phyloP scores from a whole-genome alignment of 1,140 invertebrate species.

The Drosophila punjabiensis region DNA sequence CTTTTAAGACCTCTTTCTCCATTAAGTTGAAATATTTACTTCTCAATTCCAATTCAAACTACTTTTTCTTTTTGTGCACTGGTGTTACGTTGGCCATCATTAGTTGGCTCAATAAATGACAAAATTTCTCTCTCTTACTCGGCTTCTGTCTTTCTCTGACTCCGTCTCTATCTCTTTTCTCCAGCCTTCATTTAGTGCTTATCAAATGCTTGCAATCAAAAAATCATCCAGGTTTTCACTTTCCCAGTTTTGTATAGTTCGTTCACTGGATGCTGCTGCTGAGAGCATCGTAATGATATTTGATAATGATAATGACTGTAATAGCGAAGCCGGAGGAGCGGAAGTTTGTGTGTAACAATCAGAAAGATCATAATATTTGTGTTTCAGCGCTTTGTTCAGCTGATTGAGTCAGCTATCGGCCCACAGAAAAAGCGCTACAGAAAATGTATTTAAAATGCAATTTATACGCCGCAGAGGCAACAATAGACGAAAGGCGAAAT shows the following conservation, averaged over 20 bases:
- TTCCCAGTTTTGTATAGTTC: slow-evolving; percentile 44
- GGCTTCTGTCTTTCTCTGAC: not conserved
- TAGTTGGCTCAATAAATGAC: slow-evolving; percentile 76
- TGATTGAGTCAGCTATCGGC: slow-evolving; percentile 65
- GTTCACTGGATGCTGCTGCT: slow-evolving; percentile 16
- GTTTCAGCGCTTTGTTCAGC: slow-evolving; percentile 64
- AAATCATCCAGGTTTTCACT: slow-evolving; percentile 69
- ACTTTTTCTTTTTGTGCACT: slow-evolving; percentile 18
- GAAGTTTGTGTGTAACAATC: slow-evolving; percentile 73
- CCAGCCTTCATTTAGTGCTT: slow-evolving; percentile 53
- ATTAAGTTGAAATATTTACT: not conserved
- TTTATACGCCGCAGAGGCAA: slow-evolving; percentile 58
- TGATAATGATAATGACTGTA: slow-evolving; percentile 46
- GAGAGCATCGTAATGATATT: slow-evolving; percentile 17
- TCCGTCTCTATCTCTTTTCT: not conserved
- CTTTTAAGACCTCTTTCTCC: not conserved
- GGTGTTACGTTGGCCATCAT: slow-evolving; percentile 74
- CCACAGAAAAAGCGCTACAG: slow-evolving; percentile 28
- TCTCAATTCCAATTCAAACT: not conserved
- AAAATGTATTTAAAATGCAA: slow-evolving; percentile 76
- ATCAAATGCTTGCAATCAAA: slow-evolving; percentile 72
- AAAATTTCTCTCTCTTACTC: slow-evolving; percentile 51
- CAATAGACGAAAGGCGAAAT: slow-evolving; percentile 51
- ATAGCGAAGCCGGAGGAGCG: slow-evolving; percentile 44
- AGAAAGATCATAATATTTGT: slow-evolving; percentile 75